Evolutionary conservation across 2,888 invertebrate genomes (phyloP).

Genomic region (Meteorus cinctellus): DNA sequence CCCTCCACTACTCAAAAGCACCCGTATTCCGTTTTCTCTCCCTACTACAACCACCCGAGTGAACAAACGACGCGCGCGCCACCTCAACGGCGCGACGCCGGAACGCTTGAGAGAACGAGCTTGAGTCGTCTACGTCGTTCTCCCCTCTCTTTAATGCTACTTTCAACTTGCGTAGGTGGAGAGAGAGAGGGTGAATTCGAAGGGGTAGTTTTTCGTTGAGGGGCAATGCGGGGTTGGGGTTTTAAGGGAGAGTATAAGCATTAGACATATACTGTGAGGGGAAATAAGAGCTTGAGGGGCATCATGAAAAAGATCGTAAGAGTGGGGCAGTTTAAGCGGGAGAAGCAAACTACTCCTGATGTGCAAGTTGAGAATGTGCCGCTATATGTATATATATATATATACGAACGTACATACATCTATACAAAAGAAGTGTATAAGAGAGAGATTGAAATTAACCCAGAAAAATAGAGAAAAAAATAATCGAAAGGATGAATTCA

Average conservation of each 20-base stretch:
- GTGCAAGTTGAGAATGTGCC: not conserved
- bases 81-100: slow-evolving; percentile 16
- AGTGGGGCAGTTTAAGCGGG: slow-evolving; percentile 20
- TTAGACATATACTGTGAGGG: not conserved
- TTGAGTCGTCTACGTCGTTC: slow-evolving; percentile 33
- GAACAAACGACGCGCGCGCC: slow-evolving; percentile 26
- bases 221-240: not conserved
- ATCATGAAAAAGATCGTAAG: not conserved
- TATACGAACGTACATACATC: not conserved
- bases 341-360: slow-evolving; percentile 22
- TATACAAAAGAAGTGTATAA: not conserved
- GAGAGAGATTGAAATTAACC: not conserved
- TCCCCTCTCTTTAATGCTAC: slow-evolving; percentile 44
- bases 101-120: slow-evolving; percentile 25
- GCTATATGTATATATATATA: not conserved
- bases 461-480: not conserved
- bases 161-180: slow-evolving; percentile 33
- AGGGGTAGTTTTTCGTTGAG: slow-evolving; percentile 12
- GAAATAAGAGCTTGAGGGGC: not conserved
- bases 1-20: slow-evolving; percentile 26
- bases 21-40: slow-evolving; percentile 5
- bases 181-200: slow-evolving; percentile 3
- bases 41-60: not conserved
- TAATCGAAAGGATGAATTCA: not conserved
- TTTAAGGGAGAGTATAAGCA: slow-evolving; percentile 10